Base-by-base conservation (phyloP, 2,797 vertebrate species). In the Leptatherina wallacei region DNA sequence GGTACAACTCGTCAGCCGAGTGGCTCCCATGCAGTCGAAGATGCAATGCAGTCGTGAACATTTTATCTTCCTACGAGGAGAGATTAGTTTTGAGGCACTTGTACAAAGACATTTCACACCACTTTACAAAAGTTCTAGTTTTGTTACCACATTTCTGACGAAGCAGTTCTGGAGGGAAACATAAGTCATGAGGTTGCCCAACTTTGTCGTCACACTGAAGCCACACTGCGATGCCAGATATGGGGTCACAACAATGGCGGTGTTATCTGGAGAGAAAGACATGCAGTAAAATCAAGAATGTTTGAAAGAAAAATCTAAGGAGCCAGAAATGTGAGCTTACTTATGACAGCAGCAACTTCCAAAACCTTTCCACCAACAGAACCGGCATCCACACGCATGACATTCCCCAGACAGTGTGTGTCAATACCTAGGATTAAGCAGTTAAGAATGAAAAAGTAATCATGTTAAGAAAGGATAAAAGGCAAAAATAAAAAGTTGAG, bases 131-230 rank as follows among this genome's bases (percentile, higher is more conserved):
- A 60, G 0, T 3, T 24, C 10, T 0, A 9, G 18, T 40, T 0
- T 44, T 27, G 20, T 85, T 89, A 96, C 95, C 90, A 79, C 29
- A 24, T 89, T 88, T 22, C 58, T 54, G 57, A 92, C 81, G 59
- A 94, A 93, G 69, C 95, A 95, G 84, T 95, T 96, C 29, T 92
- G 86, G 29, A 94, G 78, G 30, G 95, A 95, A 4, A 87, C 89
- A 24, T 61, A 91, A 73, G 96, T 76, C 22, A 84, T 58, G 0
- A 88, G n/a, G 0, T 80, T 90, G 10, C 85, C 92, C 71, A 75
- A 74, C 0, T 9, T 67, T 57, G 67, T 73, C 29, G 57, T 84
- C 64, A 94, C 20, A 9, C 88, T 89, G 38, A 94, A 95, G 57
- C 95, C 95, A 78, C 95, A 95, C 79, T 90, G 91, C 0, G 88